These are phyloP conservation scores for Stenchaetothrips biformis DNA, from an alignment of 2,888 invertebrate genomes.

Conservation along the genomic window DNA sequence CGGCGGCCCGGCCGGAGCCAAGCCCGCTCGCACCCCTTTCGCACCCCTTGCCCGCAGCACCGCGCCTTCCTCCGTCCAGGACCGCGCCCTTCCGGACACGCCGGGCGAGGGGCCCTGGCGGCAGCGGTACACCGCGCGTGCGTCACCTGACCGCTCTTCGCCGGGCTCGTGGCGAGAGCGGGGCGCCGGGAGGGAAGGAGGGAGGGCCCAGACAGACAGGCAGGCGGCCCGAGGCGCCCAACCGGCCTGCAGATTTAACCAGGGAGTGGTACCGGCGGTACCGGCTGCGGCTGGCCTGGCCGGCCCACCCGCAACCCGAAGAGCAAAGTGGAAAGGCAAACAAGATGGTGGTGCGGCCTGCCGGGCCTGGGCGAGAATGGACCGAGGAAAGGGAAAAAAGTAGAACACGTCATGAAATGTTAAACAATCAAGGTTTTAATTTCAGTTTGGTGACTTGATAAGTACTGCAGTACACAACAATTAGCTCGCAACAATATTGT, in stretches of 20 bases:
- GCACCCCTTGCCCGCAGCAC: not conserved
- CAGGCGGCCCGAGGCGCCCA: too few species aligned
- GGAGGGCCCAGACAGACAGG: too few species aligned
- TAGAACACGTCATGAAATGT: not conserved
- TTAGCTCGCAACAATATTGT: not conserved
- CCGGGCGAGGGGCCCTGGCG: too few species aligned
- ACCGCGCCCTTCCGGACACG: not conserved
- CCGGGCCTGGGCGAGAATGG: not conserved
- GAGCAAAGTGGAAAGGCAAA: not conserved
- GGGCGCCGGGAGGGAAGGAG: too few species aligned
- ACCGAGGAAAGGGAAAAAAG: not conserved
- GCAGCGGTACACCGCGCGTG: too few species aligned
- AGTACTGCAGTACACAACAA: slow-evolving; percentile 7
- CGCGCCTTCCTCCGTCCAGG: not conserved
- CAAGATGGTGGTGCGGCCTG: not conserved
- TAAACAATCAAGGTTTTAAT: not conserved
- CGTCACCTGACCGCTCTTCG: too few species aligned
- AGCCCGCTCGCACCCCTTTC: not conserved
- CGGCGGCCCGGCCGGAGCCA: not conserved
- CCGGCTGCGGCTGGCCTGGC: too few species aligned
- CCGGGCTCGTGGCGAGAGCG: too few species aligned
- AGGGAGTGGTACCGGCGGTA: too few species aligned
- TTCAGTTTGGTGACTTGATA: not conserved
- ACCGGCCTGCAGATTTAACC: too few species aligned
- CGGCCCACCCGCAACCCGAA: not conserved